Conservation (phyloP, 1,140 invertebrate species). For the Hylaeus anthracinus region DNA sequence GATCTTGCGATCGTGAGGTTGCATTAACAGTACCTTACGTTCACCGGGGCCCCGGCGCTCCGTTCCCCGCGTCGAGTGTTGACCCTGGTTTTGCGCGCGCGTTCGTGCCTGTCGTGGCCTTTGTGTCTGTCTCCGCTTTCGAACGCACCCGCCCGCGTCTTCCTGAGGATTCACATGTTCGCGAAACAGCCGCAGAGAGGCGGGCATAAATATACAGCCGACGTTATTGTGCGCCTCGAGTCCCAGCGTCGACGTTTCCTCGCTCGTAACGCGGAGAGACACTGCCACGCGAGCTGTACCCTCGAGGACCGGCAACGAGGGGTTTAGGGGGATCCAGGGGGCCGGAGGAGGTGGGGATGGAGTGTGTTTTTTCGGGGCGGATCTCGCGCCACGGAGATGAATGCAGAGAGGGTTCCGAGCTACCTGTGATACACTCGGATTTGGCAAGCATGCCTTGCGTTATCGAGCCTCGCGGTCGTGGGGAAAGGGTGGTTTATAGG, state of each 20-base stretch:
- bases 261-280: conserved; percentile 3
- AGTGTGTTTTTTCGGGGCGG: not conserved
- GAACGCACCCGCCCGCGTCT: conserved; percentile 26
- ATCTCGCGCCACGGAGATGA: not conserved
- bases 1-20: conserved; percentile 70
- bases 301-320: not conserved
- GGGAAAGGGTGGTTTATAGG: not conserved
- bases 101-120: conserved; percentile 5
- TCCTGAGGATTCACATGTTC: conserved; percentile 16
- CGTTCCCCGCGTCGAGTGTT: conserved; percentile 50
- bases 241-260: conserved; percentile 5
- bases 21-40: conserved; percentile 69
- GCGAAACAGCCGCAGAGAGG: conserved; percentile 5
- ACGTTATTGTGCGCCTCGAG: conserved; percentile 7
- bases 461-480: conserved; percentile 17
- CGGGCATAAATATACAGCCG: conserved; percentile 19
- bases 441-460: conserved; percentile 5
- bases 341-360: not conserved
- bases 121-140: conserved; percentile 23
- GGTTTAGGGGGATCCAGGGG: too few relatives aligned
- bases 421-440: conserved; percentile 25
- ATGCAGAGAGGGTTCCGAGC: not conserved
- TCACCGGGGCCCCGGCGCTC: conserved; percentile 34
- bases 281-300: not conserved
- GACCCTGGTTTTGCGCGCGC: conserved; percentile 47